Percentiles rank a stretch among this genome's conserved stretches.
phyloP scores from a whole-genome alignment of 2,888 invertebrate genomes.

The Eupithecia vulgata region DNA sequence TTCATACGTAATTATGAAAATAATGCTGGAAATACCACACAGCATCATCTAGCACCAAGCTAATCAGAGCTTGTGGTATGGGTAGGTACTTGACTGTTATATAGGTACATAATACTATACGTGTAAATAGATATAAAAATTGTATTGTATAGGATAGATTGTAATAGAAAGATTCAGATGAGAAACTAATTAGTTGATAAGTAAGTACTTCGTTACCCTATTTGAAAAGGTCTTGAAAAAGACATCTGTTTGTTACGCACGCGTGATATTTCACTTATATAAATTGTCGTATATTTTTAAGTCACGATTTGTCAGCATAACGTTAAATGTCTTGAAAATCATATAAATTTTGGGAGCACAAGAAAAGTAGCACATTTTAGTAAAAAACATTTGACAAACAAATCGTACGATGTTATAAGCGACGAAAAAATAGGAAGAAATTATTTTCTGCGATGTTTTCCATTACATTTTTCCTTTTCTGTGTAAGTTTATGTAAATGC shows the following conservation, averaged over 20 bases:
- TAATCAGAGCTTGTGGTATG: too few species aligned
- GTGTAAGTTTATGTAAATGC: background rate
- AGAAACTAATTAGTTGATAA: background rate
- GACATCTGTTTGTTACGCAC: slow-evolving; percentile 17
- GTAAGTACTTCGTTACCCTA: background rate
- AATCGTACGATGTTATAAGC: background rate
- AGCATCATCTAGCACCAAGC: too few species aligned
- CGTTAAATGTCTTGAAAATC: slow-evolving; percentile 29
- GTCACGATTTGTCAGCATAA: slow-evolving; percentile 36
- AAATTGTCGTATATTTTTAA: slow-evolving; percentile 18
- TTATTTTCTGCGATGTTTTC: background rate
- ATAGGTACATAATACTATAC: too few species aligned
- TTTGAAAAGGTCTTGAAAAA: slow-evolving; percentile 24
- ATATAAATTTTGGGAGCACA: slow-evolving; percentile 25
- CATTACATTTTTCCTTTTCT: background rate
- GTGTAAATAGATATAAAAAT: too few species aligned
- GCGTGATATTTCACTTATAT: slow-evolving; percentile 40
- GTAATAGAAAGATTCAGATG: background rate
- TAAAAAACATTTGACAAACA: background rate
- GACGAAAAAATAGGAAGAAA: background rate
- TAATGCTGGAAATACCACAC: too few species aligned
- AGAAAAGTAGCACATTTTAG: slow-evolving; percentile 23
- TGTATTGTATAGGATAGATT: background rate
- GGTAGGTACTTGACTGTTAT: too few species aligned
- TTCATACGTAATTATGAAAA: too few species aligned